Percentiles rank a stretch among this genome's conserved stretches.
phyloP scores from a whole-genome alignment of 2,797 vertebrate genomes.

The Acipenser oxyrinchus region DNA sequence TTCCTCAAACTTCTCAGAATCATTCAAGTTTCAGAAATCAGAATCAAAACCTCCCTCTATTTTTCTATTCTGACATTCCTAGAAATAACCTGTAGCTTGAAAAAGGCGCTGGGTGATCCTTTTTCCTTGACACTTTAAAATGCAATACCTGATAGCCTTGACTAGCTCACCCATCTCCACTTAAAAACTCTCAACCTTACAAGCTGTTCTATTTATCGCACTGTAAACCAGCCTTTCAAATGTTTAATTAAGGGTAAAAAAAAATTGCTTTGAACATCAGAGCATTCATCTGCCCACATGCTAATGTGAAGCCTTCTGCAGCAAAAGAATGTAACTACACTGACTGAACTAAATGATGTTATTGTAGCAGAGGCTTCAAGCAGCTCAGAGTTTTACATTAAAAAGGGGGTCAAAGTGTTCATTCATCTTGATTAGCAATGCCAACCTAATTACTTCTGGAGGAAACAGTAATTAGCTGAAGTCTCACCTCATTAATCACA shows the following conservation, averaged over 20 bases:
- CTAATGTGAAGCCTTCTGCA: slow-evolving; percentile 52
- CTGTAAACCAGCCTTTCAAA: slow-evolving; percentile 58
- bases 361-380: slow-evolving; percentile 45
- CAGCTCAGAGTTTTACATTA: slow-evolving; percentile 62
- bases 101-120: background rate
- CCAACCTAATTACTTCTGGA: slow-evolving; percentile 95
- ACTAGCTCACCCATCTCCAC: slow-evolving; percentile 25
- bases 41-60: background rate
- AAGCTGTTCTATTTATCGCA: slow-evolving; percentile 54
- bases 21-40: background rate
- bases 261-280: slow-evolving; percentile 60
- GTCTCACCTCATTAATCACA: slow-evolving; percentile 98
- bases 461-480: slow-evolving; percentile 97
- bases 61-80: no score
- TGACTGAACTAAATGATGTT: slow-evolving; percentile 64
- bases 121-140: background rate
- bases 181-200: slow-evolving; percentile 55
- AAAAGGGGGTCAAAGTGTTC: slow-evolving; percentile 71
- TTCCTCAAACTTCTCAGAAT: no score
- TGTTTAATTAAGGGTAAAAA: slow-evolving; percentile 71
- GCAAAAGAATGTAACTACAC: slow-evolving; percentile 74
- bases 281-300: slow-evolving; percentile 60
- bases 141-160: background rate
- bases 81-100: background rate
- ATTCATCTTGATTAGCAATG: slow-evolving; percentile 88